These are phyloP conservation scores for Chelon auratus DNA, from an alignment of 2,797 vertebrate genomes.

Conservation along the genomic window DNA sequence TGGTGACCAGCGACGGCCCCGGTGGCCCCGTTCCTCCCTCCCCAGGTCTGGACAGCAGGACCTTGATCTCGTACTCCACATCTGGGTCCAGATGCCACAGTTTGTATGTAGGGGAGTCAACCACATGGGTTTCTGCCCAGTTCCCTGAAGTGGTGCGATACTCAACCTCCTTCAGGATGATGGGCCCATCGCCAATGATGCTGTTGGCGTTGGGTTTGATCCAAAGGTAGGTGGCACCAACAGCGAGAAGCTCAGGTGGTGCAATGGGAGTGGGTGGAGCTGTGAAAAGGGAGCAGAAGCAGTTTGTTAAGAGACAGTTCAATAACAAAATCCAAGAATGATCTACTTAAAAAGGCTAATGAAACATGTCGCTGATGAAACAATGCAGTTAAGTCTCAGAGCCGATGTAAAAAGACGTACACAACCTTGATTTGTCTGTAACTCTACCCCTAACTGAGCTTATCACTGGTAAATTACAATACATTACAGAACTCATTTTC, in stretches of 20 bases:
- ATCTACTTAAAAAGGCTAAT: neutral
- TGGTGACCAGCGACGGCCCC: constrained; percentile 92
- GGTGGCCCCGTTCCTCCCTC: constrained; percentile 95
- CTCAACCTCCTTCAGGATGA: constrained; percentile 96
- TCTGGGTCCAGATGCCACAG: constrained; percentile 97
- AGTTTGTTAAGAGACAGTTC: neutral
- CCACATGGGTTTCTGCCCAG: constrained; percentile 95
- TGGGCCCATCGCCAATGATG: constrained; percentile 97
- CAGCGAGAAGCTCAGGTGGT: constrained; percentile 93
- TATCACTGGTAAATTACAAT: neutral
- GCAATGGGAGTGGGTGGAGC: constrained; percentile 96
- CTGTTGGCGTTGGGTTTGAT: constrained; percentile 99
- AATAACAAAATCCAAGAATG: neutral
- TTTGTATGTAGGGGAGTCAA: constrained; percentile 95
- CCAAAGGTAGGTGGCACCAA: constrained; percentile 97
- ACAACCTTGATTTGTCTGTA: constrained; percentile 5
- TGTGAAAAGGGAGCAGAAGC: constrained; percentile 55
- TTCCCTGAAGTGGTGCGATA: constrained; percentile 96
- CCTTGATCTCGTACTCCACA: constrained; percentile 97
- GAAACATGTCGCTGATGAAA: neutral
- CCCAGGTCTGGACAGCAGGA: constrained; percentile 93
- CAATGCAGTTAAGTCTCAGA: neutral
- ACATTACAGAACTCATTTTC: constrained; percentile 11
- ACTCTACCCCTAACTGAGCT: constrained; percentile 8
- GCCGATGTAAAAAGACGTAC: constrained; percentile 1